A percentile compares a stretch with the other conserved stretches of the same genome.
Conservation (phyloP, 1,140 invertebrate species). For the Pseudachorutes palmiensis region DNA sequence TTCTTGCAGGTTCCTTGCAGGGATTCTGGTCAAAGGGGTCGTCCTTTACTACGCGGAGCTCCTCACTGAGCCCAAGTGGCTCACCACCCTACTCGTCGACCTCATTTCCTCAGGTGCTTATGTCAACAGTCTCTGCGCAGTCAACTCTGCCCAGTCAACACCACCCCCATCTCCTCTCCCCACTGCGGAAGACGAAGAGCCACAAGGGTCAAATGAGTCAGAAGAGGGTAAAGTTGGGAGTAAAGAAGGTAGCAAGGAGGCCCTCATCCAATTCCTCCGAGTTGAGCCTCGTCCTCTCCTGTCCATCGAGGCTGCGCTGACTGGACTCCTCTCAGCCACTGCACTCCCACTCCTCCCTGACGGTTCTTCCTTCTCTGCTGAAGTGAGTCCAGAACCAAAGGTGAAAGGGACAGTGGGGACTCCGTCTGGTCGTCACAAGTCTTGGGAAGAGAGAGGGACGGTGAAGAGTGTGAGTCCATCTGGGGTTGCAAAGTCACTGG, state of each 20-base stretch:
- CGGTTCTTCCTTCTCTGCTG: slow-evolving; percentile 4
- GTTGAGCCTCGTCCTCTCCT: background rate
- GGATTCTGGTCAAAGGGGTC: slow-evolving; percentile 33
- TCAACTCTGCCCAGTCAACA: background rate
- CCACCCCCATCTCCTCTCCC: background rate
- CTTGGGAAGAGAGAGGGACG: slow-evolving; percentile 19
- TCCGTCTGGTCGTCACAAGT: slow-evolving; percentile 14
- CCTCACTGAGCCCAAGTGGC: slow-evolving; percentile 31
- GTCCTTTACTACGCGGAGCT: slow-evolving; percentile 33
- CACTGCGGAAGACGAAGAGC: background rate
- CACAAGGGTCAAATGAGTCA: background rate
- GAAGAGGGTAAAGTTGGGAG: background rate
- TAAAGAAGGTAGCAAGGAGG: background rate
- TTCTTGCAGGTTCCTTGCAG: slow-evolving; percentile 33
- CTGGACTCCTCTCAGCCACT: slow-evolving; percentile 37
- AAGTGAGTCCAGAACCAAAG: background rate
- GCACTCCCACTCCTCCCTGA: slow-evolving; percentile 39
- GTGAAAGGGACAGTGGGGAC: background rate
- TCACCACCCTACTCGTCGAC: slow-evolving; percentile 25
- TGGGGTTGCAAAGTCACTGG: slow-evolving; percentile 26
- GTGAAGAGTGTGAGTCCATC: slow-evolving; percentile 8
- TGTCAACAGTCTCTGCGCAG: background rate
- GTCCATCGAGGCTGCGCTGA: slow-evolving; percentile 29
- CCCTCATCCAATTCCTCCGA: background rate
- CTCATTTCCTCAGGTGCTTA: slow-evolving; percentile 20